These are phyloP conservation scores for Ostrea edulis DNA, from an alignment of 1,140 invertebrate species.

Conservation along the genomic window DNA sequence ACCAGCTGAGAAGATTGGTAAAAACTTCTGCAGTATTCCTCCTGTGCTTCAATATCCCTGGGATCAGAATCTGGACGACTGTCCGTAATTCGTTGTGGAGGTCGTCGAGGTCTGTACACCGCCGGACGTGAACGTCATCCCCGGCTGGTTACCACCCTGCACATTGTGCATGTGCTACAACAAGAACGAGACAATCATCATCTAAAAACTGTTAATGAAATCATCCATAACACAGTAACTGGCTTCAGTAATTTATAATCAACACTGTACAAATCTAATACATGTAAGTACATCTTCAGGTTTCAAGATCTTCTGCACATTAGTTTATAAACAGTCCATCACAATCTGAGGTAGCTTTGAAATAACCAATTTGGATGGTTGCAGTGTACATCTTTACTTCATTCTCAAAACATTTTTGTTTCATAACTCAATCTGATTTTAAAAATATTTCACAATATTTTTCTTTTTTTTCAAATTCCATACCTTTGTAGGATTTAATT, in stretches of 20 bases:
- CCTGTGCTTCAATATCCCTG: background rate
- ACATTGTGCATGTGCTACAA: conserved; percentile 76
- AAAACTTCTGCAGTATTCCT: background rate
- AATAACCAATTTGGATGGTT: too few species aligned
- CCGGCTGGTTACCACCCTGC: conserved; percentile 67
- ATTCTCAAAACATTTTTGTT: too few species aligned
- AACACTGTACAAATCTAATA: background rate
- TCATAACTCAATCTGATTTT: too few species aligned
- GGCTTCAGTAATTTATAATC: background rate
- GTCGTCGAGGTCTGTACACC: conserved; percentile 66
- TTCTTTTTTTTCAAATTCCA: too few species aligned
- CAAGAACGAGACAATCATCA: conserved; percentile 42
- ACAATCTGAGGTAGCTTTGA: too few species aligned
- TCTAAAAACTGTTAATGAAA: background rate
- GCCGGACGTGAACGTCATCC: conserved; percentile 66
- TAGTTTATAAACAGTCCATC: too few species aligned
- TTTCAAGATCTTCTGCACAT: too few species aligned
- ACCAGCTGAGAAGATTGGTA: background rate
- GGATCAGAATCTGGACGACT: conserved; percentile 21
- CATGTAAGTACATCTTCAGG: too few species aligned
- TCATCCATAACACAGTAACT: background rate
- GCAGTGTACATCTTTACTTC: too few species aligned
- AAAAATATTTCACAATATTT: too few species aligned
- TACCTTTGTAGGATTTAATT: too few species aligned
- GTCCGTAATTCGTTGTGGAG: conserved; percentile 51